Percentiles rank a stretch among this genome's conserved stretches.
Evolutionary conservation across 2,888 invertebrate species (phyloP).

Genomic region (Noctua fimbriata): DNA sequence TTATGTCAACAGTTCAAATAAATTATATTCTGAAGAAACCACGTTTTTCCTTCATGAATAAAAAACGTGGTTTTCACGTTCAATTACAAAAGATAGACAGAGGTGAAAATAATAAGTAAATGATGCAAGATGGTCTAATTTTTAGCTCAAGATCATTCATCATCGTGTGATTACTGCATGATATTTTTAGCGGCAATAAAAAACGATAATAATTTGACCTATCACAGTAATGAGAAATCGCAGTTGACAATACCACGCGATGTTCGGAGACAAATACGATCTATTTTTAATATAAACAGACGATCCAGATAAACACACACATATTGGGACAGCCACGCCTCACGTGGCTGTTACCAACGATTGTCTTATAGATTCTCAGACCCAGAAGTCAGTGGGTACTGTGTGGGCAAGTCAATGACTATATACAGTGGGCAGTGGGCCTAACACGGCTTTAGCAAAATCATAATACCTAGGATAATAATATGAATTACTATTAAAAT

Average conservation of each 20-base stretch:
- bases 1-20: conserved; percentile 28
- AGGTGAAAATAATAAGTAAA: conserved; percentile 26
- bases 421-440: not conserved
- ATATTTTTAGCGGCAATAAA: conserved; percentile 28
- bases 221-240: conserved; percentile 25
- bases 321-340: not conserved
- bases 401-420: not conserved
- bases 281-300: conserved; percentile 10
- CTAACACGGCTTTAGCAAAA: not conserved
- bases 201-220: conserved; percentile 41
- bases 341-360: not conserved
- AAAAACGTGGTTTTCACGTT: conserved; percentile 38
- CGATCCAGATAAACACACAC: conserved; percentile 2
- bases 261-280: conserved; percentile 9
- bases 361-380: not conserved
- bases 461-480: too few relatives aligned
- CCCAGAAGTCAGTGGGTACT: not conserved
- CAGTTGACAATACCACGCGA: conserved; percentile 21
- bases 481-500: too few relatives aligned
- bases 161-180: conserved; percentile 38
- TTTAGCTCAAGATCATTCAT: conserved; percentile 37
- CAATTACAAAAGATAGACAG: conserved; percentile 1
- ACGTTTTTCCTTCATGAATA: not conserved
- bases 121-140: conserved; percentile 46
- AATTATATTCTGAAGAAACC: not conserved